Percentiles rank a stretch among this genome's conserved stretches.
Conservation (phyloP, 2,888 invertebrate species). For the Ischnura elegans region DNA sequence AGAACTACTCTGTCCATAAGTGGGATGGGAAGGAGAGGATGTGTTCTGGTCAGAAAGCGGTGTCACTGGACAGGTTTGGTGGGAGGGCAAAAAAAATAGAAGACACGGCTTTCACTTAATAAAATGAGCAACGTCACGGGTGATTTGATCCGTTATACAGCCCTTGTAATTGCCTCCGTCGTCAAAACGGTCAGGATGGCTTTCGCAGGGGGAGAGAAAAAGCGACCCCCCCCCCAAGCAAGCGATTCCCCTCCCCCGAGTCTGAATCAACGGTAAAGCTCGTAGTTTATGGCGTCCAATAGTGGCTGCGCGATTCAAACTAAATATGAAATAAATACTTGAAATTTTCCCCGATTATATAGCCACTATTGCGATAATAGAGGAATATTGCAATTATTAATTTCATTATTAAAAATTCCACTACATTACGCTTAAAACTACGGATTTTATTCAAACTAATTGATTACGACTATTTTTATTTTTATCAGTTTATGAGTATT, state of each 20-base stretch:
- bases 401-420: too few relatives aligned
- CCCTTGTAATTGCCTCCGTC: slow-evolving; percentile 24
- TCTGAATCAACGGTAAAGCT: background rate
- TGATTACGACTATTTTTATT: too few relatives aligned
- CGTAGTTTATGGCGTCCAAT: too few relatives aligned
- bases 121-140: slow-evolving; percentile 28
- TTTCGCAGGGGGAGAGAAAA: background rate
- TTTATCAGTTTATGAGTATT: too few relatives aligned
- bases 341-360: too few relatives aligned
- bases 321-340: too few relatives aligned
- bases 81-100: background rate
- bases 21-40: slow-evolving; percentile 5
- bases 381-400: too few relatives aligned
- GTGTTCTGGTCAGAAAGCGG: background rate
- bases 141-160: background rate
- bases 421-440: too few relatives aligned
- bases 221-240: background rate
- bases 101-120: slow-evolving; percentile 15
- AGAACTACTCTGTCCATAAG: too few relatives aligned
- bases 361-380: too few relatives aligned
- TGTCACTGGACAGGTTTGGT: background rate
- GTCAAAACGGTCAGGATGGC: background rate
- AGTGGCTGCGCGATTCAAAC: too few relatives aligned
- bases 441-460: too few relatives aligned
- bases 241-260: background rate